A percentile compares a stretch with the other conserved stretches of the same genome.
Conservation (phyloP, 1,140 invertebrate species). For the Paraescarpia echinospica region DNA sequence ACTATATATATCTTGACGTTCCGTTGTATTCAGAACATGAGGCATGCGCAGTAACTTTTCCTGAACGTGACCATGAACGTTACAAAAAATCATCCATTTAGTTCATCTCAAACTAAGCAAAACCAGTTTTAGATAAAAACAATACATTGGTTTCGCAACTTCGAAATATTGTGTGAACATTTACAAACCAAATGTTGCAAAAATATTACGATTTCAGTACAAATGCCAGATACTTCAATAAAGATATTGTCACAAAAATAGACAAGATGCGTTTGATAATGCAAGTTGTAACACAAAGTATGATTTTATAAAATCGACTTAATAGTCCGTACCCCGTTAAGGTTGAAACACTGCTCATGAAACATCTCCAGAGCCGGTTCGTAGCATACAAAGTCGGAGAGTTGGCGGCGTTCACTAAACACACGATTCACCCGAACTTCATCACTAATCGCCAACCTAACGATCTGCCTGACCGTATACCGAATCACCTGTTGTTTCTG, state of each 20-base stretch:
- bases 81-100: neutral
- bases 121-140: neutral
- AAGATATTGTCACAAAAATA: neutral
- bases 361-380: conserved; percentile 41
- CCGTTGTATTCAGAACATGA: neutral
- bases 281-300: neutral
- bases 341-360: conserved; percentile 39
- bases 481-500: neutral
- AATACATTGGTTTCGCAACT: neutral
- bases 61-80: neutral
- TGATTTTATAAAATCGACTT: neutral
- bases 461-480: neutral
- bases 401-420: conserved; percentile 29
- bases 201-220: neutral
- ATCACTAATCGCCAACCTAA: conserved; percentile 15
- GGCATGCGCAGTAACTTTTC: neutral
- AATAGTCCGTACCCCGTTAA: conserved; percentile 36
- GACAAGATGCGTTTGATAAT: neutral
- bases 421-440: conserved; percentile 29
- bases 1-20: neutral
- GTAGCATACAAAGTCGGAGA: conserved; percentile 48
- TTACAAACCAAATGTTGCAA: neutral
- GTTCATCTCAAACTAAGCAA: neutral
- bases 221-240: neutral
- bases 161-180: too few species aligned